Evolutionary conservation across 2,888 invertebrate species (phyloP).

Genomic region (Drosophila picticornis): DNA sequence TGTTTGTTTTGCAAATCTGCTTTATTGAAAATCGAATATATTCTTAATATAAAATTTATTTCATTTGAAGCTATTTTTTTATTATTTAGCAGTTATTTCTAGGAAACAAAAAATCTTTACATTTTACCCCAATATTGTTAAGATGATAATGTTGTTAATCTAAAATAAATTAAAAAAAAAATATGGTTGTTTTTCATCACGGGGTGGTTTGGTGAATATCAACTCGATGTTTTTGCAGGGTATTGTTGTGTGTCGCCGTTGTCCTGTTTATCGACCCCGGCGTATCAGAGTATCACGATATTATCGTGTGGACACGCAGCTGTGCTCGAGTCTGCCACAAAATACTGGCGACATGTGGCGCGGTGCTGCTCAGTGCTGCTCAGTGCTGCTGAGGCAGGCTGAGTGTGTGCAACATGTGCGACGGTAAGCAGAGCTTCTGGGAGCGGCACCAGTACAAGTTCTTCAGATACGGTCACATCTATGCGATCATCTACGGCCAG

Average conservation of each 20-base stretch:
- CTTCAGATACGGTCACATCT: constrained; percentile 76
- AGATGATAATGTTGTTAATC: neutral
- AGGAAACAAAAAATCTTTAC: too few relatives aligned
- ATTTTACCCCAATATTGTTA: neutral
- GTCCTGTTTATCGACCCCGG: neutral
- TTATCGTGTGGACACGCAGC: constrained; percentile 1
- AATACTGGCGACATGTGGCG: neutral
- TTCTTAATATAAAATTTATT: too few relatives aligned
- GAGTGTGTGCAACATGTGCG: constrained; percentile 24
- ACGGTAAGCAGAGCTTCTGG: constrained; percentile 64
- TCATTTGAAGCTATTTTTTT: neutral
- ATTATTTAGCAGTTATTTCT: neutral
- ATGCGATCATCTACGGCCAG: constrained; percentile 74
- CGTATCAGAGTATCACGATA: constrained; percentile 2
- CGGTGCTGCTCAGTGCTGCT: constrained; percentile 28
- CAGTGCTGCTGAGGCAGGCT: constrained; percentile 17
- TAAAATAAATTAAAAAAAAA: neutral
- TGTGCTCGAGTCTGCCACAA: constrained; percentile 11
- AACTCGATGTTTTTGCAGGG: neutral
- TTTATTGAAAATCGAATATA: neutral
- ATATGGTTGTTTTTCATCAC: neutral
- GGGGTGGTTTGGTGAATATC: neutral
- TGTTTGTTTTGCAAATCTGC: neutral
- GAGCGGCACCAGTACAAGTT: constrained; percentile 73
- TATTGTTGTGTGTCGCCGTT: neutral